Evolutionary conservation across 1,140 invertebrate species (phyloP).

Genomic region (Anastrepha obliqua): DNA sequence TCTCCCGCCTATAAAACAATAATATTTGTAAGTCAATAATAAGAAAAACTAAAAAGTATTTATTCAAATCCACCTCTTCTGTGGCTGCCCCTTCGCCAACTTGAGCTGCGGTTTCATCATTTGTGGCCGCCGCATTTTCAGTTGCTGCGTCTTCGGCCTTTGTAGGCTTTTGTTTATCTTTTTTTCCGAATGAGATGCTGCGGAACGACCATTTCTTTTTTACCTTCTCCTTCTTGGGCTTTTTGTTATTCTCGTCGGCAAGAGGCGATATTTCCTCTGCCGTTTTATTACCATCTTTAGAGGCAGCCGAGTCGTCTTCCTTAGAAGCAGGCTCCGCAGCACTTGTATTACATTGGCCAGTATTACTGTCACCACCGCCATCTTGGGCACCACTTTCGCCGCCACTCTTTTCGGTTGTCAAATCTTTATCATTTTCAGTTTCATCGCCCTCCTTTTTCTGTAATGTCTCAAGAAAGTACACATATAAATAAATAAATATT

Average conservation of each 20-base stretch:
- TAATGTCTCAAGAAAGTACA: conserved; percentile 6
- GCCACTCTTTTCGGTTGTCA: conserved; percentile 78
- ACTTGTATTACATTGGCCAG: conserved; percentile 63
- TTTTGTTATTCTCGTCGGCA: conserved; percentile 81
- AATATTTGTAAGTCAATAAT: not conserved
- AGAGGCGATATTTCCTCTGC: conserved; percentile 75
- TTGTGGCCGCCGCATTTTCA: conserved; percentile 62
- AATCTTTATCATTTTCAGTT: conserved; percentile 81
- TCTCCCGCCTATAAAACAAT: conserved; percentile 32
- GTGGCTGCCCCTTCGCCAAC: conserved; percentile 53
- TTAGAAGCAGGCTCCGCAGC: conserved; percentile 72
- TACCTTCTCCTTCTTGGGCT: conserved; percentile 86
- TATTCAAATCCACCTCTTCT: not conserved
- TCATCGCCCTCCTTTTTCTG: conserved; percentile 81
- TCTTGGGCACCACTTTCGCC: conserved; percentile 59
- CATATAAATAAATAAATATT: not conserved
- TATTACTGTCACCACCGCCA: conserved; percentile 68
- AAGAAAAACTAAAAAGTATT: not conserved
- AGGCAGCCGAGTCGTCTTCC: conserved; percentile 72
- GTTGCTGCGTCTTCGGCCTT: conserved; percentile 74
- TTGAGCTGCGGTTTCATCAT: conserved; percentile 60
- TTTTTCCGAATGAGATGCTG: conserved; percentile 88
- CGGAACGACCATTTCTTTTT: conserved; percentile 92
- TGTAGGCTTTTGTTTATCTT: conserved; percentile 87
- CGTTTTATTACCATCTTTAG: conserved; percentile 75